phyloP scores from a whole-genome alignment of 2,888 invertebrate species.

The Platycnemis pennipes region DNA sequence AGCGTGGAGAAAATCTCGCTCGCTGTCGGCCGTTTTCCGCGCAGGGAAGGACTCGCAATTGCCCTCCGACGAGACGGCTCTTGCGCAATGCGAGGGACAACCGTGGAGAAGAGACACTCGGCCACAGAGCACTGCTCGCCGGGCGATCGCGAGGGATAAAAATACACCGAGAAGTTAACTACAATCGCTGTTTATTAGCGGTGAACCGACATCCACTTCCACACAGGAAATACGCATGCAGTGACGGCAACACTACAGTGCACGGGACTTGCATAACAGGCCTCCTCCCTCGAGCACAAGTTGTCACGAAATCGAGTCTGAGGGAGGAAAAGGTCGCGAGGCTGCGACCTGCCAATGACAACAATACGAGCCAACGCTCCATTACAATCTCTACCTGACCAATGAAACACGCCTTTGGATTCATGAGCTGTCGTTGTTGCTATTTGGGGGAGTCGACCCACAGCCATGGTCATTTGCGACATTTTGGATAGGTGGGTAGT shows the following conservation, averaged over 20 bases:
- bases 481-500: too few relatives aligned
- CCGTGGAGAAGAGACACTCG: background rate
- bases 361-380: background rate
- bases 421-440: too few relatives aligned
- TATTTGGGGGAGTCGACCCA: too few relatives aligned
- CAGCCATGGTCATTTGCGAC: too few relatives aligned
- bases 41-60: background rate
- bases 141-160: conserved; percentile 30
- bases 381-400: too few relatives aligned
- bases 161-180: conserved; percentile 36
- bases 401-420: too few relatives aligned
- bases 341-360: background rate
- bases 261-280: conserved; percentile 23
- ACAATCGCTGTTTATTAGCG: conserved; percentile 56
- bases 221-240: conserved; percentile 55
- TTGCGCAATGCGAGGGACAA: background rate
- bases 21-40: too few relatives aligned
- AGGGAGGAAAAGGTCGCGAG: background rate
- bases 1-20: background rate
- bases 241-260: background rate
- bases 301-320: background rate
- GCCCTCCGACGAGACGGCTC: background rate
- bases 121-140: background rate
- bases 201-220: conserved; percentile 62
- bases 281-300: background rate